Evolutionary conservation across 2,113 vertebrate genomes (phyloP), one percentile per base, ranked within the genome.

Genomic region (Puntigrus tetrazona): DNA sequence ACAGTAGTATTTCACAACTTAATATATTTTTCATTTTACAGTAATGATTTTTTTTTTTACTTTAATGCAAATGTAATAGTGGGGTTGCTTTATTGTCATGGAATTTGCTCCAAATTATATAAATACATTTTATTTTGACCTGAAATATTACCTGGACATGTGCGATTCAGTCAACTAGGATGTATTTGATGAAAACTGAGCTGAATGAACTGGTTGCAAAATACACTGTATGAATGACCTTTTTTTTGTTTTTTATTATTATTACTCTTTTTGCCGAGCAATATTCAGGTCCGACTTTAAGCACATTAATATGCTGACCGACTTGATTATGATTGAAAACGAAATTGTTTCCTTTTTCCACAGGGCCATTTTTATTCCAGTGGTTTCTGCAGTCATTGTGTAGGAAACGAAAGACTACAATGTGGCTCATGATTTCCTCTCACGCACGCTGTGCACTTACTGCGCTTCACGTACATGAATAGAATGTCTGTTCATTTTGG

Each of bases 391-490:
- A 65, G 69, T 29, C 9, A 34, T 0, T 76, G 9, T 73, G 36
- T 55, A 69, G 14, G 43, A 57, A 22, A 16, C 45, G 11, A 63
- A 72, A n/a, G 16, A 20, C 38, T 41, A 61, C 29, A 76, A 69
- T 31, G 47, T 73, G 65, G 50, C 18, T 4, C 36, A 65, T 41
- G 75, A 79, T 70, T 29, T 76, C 14, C 73, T 83, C 13, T 22
- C 67, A n/a, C 50, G 52, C 27, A 75, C 77, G 59, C 72, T 88
- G 82, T 86, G 78, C 82, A 81, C 79, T 88, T 78, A 65, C 78
- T 79, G 41, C 70, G 57, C 50, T 34, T 63, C 16, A 70, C 41
- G 63, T 43, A n/a, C n/a, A n/a, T 67, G 43, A 85, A 78, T 57
- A 67, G 55, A 50, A 18, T 76, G 77, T 76, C 34, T 85, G 80